Evolutionary conservation across 2,113 vertebrate genomes (phyloP), one percentile per base, ranked within the genome.

Genomic region (Puntigrus tetrazona): DNA sequence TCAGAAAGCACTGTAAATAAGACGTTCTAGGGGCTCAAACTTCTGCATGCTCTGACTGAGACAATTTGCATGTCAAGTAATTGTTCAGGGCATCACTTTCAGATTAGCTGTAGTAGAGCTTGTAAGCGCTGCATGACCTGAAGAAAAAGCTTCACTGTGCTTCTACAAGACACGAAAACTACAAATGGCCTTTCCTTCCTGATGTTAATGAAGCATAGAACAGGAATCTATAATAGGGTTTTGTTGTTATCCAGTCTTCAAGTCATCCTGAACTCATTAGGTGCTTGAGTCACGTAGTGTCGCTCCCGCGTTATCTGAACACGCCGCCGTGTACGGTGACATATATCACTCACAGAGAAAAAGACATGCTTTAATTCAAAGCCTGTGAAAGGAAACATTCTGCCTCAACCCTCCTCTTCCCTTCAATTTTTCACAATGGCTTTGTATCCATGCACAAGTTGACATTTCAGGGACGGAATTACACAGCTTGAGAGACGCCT

Each of bases 381-480:
- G 22, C 75, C 20, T 63, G 77, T 63, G 61, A 50, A 81, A n/a
- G 25, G 11, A 82, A 38, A 70, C 80, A 36, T 18, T 70, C 76
- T 81, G 69, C 83, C 29, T 4, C 82, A 86, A 78, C 29, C 73
- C 69, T 50, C 76, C 79, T 78, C 29, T 77, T 74, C 18, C 70
- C 16, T 81, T 78, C 13, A 38, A 16, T 57, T 79, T 34, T 85
- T 65, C 83, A 67, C 78, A 45, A 82, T 45, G 78, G 73, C 74
- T 82, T 87, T 82, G 87, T 84, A 81, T 50, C 84, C 29, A 84
- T 87, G 75, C 75, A 61, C 85, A 84, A 27, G 7, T 4, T 91
- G 90, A 92, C 90, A 91, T 92, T 91, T 92, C 89, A 85, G 81
- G 88, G 89, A 84, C 76, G 78, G 77, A 81, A 88, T 88, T 83